Percentiles rank a stretch among this genome's conserved stretches.
These are phyloP conservation scores for Orchesella flavescens DNA, from an alignment of 2,888 invertebrate species.

Conservation along the genomic window DNA sequence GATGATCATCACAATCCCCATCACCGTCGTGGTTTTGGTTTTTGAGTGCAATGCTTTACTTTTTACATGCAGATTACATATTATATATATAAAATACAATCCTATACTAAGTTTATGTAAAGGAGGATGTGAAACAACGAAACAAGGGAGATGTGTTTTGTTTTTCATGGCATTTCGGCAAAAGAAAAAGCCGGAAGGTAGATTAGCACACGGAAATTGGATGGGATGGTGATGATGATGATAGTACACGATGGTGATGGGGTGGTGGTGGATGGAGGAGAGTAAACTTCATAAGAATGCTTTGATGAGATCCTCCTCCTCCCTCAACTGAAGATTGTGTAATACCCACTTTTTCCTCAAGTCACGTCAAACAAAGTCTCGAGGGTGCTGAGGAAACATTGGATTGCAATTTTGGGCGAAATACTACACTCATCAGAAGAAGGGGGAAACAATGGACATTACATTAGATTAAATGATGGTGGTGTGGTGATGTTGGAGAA, in stretches of 20 bases:
- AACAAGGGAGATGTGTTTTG: conserved; percentile 12
- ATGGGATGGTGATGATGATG: neutral
- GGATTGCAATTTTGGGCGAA: neutral
- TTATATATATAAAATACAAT: too few species aligned
- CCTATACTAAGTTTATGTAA: too few species aligned
- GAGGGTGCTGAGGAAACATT: neutral
- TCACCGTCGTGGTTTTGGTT: neutral
- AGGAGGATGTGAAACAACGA: neutral
- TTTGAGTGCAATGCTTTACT: conserved; percentile 18
- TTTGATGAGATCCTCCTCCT: conserved; percentile 18
- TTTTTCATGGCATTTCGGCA: neutral
- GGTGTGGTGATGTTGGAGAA: too few species aligned
- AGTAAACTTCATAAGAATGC: too few species aligned
- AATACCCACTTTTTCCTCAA: conserved; percentile 22
- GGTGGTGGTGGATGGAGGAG: too few species aligned
- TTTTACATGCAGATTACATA: neutral
- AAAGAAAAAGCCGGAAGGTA: conserved; percentile 44
- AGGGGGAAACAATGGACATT: neutral
- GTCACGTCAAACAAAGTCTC: conserved; percentile 31
- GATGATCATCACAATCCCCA: neutral
- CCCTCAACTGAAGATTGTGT: neutral
- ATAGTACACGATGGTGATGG: neutral
- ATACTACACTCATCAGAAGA: neutral
- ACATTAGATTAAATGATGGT: neutral
- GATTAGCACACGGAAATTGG: conserved; percentile 45